Percentiles rank a stretch among this genome's conserved stretches.
Conservation (phyloP, 2,888 invertebrate species). For the Ferdinandea cuprea region DNA sequence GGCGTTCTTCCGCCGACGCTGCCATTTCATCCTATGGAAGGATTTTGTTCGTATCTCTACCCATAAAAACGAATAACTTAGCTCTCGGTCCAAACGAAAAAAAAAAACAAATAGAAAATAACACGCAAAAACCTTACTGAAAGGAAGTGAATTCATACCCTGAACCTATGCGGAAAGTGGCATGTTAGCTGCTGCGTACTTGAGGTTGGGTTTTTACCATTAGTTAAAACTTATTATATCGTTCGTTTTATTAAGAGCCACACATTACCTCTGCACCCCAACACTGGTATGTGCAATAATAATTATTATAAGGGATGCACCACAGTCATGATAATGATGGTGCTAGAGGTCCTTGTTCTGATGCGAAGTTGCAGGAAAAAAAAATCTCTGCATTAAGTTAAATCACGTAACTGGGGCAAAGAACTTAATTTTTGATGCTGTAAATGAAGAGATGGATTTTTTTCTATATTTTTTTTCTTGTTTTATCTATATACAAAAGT, state of each 20-base stretch:
- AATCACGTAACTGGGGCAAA: constrained; percentile 68
- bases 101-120: constrained; percentile 40
- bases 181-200: constrained; percentile 41
- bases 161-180: constrained; percentile 53
- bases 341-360: background rate
- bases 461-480: background rate
- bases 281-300: constrained; percentile 52
- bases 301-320: constrained; percentile 53
- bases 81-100: constrained; percentile 44
- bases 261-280: constrained; percentile 49
- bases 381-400: constrained; percentile 57
- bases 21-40: background rate
- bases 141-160: constrained; percentile 42
- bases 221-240: constrained; percentile 68
- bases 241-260: constrained; percentile 69
- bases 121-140: constrained; percentile 6
- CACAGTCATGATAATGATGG: background rate
- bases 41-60: background rate
- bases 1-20: constrained; percentile 24
- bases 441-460: constrained; percentile 58
- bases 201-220: constrained; percentile 55
- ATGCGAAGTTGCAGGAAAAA: background rate
- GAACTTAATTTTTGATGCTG: constrained; percentile 67
- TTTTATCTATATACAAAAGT: constrained; percentile 4
- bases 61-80: constrained; percentile 40